Percentiles rank a stretch among this genome's conserved stretches.
phyloP scores from a whole-genome alignment of 2,888 invertebrate genomes.

The Pecten maximus region DNA sequence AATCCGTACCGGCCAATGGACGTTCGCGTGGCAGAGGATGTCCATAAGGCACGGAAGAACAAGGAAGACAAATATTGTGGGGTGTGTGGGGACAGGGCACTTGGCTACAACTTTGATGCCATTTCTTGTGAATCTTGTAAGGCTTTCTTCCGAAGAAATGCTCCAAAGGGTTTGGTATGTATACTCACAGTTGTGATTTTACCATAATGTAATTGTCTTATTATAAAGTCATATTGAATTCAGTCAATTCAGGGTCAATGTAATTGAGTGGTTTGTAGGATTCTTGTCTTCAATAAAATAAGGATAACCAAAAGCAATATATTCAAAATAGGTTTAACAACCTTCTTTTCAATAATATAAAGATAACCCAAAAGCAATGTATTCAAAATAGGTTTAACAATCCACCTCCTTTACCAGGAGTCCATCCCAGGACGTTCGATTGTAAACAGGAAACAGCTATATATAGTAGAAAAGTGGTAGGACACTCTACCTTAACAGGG shows the following conservation, averaged over 20 bases:
- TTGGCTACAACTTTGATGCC: slow-evolving; percentile 83
- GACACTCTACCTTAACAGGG: too few relatives aligned
- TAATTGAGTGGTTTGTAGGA: neutral
- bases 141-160: slow-evolving; percentile 82
- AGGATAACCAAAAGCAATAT: too few relatives aligned
- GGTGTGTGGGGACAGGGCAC: slow-evolving; percentile 82
- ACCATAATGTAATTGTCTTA: neutral
- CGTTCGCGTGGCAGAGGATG: slow-evolving; percentile 68
- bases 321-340: too few relatives aligned
- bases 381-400: too few relatives aligned
- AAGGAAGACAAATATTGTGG: slow-evolving; percentile 83
- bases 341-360: too few relatives aligned
- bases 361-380: too few relatives aligned
- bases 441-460: too few relatives aligned
- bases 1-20: slow-evolving; percentile 73
- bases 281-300: neutral
- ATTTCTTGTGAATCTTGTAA: slow-evolving; percentile 83
- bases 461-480: too few relatives aligned
- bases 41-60: slow-evolving; percentile 77
- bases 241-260: too few relatives aligned
- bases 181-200: neutral
- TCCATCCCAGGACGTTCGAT: too few relatives aligned
- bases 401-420: too few relatives aligned
- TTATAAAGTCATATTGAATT: too few relatives aligned
- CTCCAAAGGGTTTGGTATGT: slow-evolving; percentile 82